These are phyloP conservation scores for Emydocephalus ijimae DNA, from an alignment of 2,113 vertebrate species.

Conservation along the genomic window DNA sequence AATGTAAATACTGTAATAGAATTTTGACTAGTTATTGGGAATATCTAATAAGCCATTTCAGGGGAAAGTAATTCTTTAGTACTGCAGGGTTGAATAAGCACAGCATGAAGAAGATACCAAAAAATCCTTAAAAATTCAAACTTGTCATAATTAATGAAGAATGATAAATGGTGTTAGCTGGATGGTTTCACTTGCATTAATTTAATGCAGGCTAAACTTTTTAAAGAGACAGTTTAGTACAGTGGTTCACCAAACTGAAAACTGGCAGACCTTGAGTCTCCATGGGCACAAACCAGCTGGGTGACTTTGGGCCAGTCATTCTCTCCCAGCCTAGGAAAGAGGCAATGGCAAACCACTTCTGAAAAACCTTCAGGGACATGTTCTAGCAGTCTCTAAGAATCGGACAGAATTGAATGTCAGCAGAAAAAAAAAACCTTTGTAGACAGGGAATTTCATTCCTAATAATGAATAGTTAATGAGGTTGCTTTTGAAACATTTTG, in stretches of 20 bases:
- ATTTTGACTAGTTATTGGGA: neutral
- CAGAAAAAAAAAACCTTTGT: neutral
- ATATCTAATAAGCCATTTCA: conserved; percentile 12
- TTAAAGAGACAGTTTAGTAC: neutral
- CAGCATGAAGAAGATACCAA: neutral
- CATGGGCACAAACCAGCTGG: neutral
- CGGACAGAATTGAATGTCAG: neutral
- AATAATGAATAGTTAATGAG: neutral
- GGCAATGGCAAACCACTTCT: neutral
- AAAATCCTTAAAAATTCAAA: neutral
- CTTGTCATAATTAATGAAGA: conserved; percentile 21
- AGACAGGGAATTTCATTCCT: neutral
- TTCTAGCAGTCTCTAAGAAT: neutral
- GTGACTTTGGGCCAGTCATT: neutral
- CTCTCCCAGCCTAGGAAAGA: neutral
- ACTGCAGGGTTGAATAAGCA: conserved; percentile 23
- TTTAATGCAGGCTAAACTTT: neutral
- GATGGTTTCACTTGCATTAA: neutral
- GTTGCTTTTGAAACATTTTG: neutral
- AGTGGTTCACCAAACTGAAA: neutral
- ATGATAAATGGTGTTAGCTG: conserved; percentile 1
- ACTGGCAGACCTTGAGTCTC: neutral
- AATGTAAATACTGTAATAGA: conserved; percentile 12
- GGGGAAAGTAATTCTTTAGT: conserved; percentile 9
- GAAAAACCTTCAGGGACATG: neutral